Percentiles rank a stretch among this genome's conserved stretches.
Conservation (phyloP, 2,888 invertebrate genomes). For the Lydus trimaculatus region DNA sequence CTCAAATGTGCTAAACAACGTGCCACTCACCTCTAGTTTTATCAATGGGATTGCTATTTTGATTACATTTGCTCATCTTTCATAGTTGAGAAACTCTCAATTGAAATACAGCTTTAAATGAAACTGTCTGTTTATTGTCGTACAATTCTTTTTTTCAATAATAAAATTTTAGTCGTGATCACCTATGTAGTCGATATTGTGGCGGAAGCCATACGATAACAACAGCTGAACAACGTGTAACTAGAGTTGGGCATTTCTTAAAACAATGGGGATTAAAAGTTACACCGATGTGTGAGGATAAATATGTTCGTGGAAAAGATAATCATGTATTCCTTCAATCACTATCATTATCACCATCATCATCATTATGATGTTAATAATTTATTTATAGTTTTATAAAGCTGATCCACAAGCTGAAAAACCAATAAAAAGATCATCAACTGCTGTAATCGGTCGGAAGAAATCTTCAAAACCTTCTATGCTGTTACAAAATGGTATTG, state of each 20-base stretch:
- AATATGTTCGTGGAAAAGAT: slow-evolving; percentile 50
- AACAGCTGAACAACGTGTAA: slow-evolving; percentile 75
- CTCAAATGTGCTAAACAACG: too few species aligned
- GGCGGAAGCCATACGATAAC: slow-evolving; percentile 80
- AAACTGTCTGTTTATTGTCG: too few species aligned
- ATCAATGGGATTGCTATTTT: too few species aligned
- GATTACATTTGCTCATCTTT: too few species aligned
- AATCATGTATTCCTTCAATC: slow-evolving; percentile 44
- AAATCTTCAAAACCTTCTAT: background rate
- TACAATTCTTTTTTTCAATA: background rate
- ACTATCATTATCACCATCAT: background rate
- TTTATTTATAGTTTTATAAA: slow-evolving; percentile 42
- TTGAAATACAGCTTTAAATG: too few species aligned
- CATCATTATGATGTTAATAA: background rate
- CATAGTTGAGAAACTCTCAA: too few species aligned
- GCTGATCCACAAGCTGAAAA: slow-evolving; percentile 27
- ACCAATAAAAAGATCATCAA: background rate
- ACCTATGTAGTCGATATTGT: slow-evolving; percentile 76
- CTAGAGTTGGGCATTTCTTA: slow-evolving; percentile 69
- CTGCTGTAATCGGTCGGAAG: background rate
- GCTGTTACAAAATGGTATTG: background rate
- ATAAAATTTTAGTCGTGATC: slow-evolving; percentile 51
- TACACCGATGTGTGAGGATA: slow-evolving; percentile 61
- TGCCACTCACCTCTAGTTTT: too few species aligned
- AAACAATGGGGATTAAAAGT: slow-evolving; percentile 73